Evolutionary conservation across 2,888 invertebrate genomes (phyloP), one percentile per base, ranked within the genome.

Genomic region (Clostera curtula): DNA sequence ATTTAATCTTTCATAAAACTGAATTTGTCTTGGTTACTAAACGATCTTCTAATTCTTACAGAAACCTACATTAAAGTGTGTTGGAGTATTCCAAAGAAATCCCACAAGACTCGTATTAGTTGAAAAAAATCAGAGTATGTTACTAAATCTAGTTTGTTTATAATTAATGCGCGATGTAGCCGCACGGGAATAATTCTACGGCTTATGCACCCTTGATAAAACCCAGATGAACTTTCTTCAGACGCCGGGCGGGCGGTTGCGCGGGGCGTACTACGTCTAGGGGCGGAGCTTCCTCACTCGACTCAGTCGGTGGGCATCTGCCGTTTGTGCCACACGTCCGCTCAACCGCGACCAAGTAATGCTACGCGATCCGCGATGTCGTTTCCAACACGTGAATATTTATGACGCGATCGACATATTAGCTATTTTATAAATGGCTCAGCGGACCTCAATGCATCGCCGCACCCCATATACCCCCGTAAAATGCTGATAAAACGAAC

Each of bases 221-320:
- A 71, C 63, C n/a, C 75, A 74, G 76, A 76, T 72, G 71, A 77
- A 79, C 77, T 83, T 82, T 74, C 73, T 71, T 74, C 62, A 69
- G 72, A 70, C 71, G 74, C 52, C 69, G 68, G 68, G 76, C 75
- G 44, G 49, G 63, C 52, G 54, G 65, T 43, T 55, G 68, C 53
- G 70, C 63, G 64, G 66, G 71, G 69, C 72, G 73, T 66, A 53
- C 48, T 63, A 54, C 63, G 62, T 55, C 63, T 61, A 56, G 58
- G 75, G 82, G 82, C 80, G 83, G 80, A 82, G 80, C 56, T 42
- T 55, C 50, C 20, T 15, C 61, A 60, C 62, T 54, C 46, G 66
- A 67, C 42, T 75, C 80, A 83, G 85, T 80, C 82, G 77, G 82
- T 79, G 74, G 79, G 72, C 75, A 75, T 69, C 76, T 71, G 80